Base-by-base conservation (phyloP, 1,140 invertebrate genomes). In the Drosophila leontia region DNA sequence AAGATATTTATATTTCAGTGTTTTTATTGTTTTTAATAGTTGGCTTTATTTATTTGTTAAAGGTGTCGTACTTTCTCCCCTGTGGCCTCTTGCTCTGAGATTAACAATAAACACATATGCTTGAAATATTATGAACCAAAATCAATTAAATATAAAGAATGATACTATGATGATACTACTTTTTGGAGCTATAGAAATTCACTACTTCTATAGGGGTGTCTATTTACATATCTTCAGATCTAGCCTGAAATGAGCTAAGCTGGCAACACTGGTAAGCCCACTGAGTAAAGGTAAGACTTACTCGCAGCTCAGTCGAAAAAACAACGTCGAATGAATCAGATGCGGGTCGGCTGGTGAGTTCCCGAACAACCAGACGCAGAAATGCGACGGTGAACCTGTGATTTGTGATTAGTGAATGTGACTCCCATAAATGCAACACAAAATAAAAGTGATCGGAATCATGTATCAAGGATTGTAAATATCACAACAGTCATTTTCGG, bases 331-430 rank as follows among this genome's bases (percentile, higher is more conserved):
- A 77, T 67, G 63, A 77, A 32, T 77, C 74, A 77, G 75, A 78
- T 68, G 75, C 75, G 75, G 57, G 75, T 61, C 74, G 74, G 75
- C 68, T 78, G 74, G 75, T 78, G 74, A 78, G 74, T 78, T 23
- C 59, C 41, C 60, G 50, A 64, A 13, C 56, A 23, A 9, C 7
- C 11, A 48, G 29, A 48, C 45, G 19, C 23, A 48, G 53, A 48
- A 45, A 23, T 72, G 48, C 37, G 23, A 23, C 58, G 55, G 53
- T n/a, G 17, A 55, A 55, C 34, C 34, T 37, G 51, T 56, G 51
- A 55, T 15, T 9, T 19, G 34, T 23, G 51, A 55, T 7, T 37
- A 41, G 69, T 58, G 65, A 50, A 44, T 59, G 65, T 59, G 69
- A 71, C 34, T 39, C 8, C 19, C 35, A 56, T 26, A n/a, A 39